Percentiles rank a stretch among this genome's conserved stretches.
These are phyloP conservation scores for Pogonus chalceus DNA, from an alignment of 1,140 invertebrate genomes.

Conservation along the genomic window DNA sequence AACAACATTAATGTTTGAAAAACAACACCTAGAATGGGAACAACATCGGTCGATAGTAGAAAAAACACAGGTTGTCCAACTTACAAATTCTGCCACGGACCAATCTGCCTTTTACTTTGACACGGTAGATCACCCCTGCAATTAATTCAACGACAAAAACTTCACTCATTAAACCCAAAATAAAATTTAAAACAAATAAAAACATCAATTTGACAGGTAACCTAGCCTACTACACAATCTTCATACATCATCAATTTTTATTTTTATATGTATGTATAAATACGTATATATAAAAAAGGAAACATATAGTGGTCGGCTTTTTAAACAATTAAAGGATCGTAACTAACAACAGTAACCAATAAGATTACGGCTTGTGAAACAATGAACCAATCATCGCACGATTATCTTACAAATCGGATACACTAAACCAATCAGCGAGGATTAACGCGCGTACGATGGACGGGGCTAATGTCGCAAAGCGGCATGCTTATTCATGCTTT, in stretches of 20 bases:
- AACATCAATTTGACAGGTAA: neutral
- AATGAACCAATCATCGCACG: too few species aligned
- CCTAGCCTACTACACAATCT: too few species aligned
- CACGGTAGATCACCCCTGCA: constrained; percentile 54
- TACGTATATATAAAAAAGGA: too few species aligned
- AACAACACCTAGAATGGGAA: constrained; percentile 13
- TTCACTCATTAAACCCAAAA: neutral
- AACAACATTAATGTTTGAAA: constrained; percentile 2
- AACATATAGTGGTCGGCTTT: too few species aligned
- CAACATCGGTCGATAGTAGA: constrained; percentile 16
- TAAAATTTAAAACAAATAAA: neutral
- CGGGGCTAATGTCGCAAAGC: constrained; percentile 10
- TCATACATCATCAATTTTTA: too few species aligned
- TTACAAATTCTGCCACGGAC: constrained; percentile 33
- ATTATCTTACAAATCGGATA: too few species aligned
- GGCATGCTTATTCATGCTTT: neutral
- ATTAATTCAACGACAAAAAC: constrained; percentile 18
- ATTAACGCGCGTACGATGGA: neutral
- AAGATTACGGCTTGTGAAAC: neutral
- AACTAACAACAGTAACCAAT: neutral
- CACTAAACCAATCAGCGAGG: neutral
- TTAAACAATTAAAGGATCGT: too few species aligned
- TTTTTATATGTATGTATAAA: too few species aligned
- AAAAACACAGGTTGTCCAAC: constrained; percentile 20
- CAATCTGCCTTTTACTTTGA: constrained; percentile 27